Evolutionary conservation across 2,113 vertebrate species (phyloP), one percentile per base, ranked within the genome.

Genomic region (Eudyptes chrysolophus): DNA sequence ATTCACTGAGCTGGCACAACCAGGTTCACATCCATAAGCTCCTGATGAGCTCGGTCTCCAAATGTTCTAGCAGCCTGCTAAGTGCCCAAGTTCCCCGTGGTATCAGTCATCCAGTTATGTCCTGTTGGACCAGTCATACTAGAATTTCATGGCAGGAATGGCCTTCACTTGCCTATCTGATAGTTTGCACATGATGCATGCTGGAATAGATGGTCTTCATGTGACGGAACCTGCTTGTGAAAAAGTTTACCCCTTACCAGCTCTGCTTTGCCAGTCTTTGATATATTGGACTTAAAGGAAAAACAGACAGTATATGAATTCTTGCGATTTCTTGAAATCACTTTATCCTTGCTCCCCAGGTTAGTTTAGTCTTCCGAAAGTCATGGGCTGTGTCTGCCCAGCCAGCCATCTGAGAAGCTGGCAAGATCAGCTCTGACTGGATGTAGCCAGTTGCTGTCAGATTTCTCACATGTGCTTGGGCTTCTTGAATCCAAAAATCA

Each of bases 121-220:
- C 60, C 68, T 2, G 0, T 42, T 66, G 68, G 49, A 27, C 34
- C 0, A 1, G 36, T 12, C 60, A 22, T 34, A 19, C 18, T 36
- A 14, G 64, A 32, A 51, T 61, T 62, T 42, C 68, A 9, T 58
- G 65, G 62, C 38, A 58, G 72, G n/a, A 77, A 22, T 26, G 18
- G 52, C 58, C 54, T 57, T 87, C 11, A 21, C 15, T 9, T 90
- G 34, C 40, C 49, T 29, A 0, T 75, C 75, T 57, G 26, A 27
- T 26, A 21, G 34, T 54, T 49, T 83, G 49, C 44, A 54, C 26
- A 0, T 4, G 6, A 17, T 57, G 34, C 22, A 0, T 64, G 30
- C 62, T 57, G 48, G 44, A 74, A 22, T n/a, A 42, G 75, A 12
- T 68, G 48, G 17, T 55, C 75, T 79, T 92, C 25, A 4, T 38